Evolutionary conservation across 1,140 invertebrate species (phyloP), one percentile per base, ranked within the genome.

Genomic region (Pantala flavescens): DNA sequence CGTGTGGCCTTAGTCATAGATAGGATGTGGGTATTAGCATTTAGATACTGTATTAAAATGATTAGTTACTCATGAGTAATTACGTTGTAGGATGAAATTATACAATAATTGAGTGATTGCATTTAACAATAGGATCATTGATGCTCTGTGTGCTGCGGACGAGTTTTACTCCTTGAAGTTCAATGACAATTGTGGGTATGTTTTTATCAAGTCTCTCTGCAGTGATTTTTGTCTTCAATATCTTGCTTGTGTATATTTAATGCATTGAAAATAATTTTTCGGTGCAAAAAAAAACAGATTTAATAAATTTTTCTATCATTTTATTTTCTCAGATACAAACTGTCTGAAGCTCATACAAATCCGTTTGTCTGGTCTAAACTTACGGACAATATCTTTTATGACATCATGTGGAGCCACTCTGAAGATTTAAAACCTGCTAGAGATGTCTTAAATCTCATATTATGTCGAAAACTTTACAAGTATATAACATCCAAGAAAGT

Each of bases 1-100:
- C 82, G 79, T 72, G 81, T 82, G 19, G 78, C 76, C 14, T 79
- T 79, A 28, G 79, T 80, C 19, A 78, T 85, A 36, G 83, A 84
- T 43, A 74, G 71, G 42, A 86, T 84, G 85, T 78, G 43, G 75
- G 78, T 77, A 74, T 23, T 9, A 71, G n/a, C n/a, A n/a, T n/a
- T n/a, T n/a, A n/a, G n/a, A n/a, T n/a, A n/a, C n/a, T n/a, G n/a
- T n/a, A n/a, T n/a, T n/a, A n/a, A n/a, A n/a, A n/a, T n/a, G n/a
- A 12, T 24, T 72, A 24, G 23, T 72, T 24, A 72, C 16, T 24
- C 21, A 28, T 16, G n/a, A 24, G n/a, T 63, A 16, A 63, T 63
- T 63, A 63, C 12, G 14, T 3, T 7, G 16, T 7, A 63, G 12
- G n/a, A 63, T 63, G 14, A 7, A 14, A 3, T 19, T 19, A 63